Evolutionary conservation across 2,888 invertebrate genomes (phyloP).

Genomic region (Margaritifera margaritifera): DNA sequence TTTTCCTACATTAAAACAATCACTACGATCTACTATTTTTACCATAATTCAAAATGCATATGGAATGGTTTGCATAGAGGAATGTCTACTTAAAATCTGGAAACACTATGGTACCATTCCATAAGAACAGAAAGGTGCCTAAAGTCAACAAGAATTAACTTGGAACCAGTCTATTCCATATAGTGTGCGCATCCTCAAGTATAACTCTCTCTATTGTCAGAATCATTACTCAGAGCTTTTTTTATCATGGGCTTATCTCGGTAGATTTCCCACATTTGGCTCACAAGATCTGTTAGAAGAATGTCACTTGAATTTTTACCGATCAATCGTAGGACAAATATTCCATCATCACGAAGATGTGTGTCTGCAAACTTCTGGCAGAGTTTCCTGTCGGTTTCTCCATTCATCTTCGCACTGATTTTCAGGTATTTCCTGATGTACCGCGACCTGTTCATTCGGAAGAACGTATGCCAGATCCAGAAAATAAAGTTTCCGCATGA

Average conservation of each 20-base stretch:
- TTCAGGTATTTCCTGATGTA: conserved; percentile 64
- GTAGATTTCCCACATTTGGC: conserved; percentile 59
- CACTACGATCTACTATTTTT: too few relatives aligned
- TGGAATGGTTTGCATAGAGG: too few relatives aligned
- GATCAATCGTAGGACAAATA: conserved; percentile 61
- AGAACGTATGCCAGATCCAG: conserved; percentile 60
- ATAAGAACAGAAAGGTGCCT: neutral
- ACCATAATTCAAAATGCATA: too few relatives aligned
- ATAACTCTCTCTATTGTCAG: conserved; percentile 42
- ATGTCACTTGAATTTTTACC: conserved; percentile 65
- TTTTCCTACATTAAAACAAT: neutral
- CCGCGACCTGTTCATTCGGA: conserved; percentile 53
- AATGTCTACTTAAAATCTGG: too few relatives aligned
- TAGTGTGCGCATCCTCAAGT: conserved; percentile 22
- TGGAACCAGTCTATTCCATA: conserved; percentile 1
- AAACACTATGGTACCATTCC: neutral
- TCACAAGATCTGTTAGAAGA: conserved; percentile 59
- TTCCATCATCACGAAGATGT: conserved; percentile 62
- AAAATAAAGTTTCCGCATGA: conserved; percentile 61
- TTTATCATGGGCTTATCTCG: conserved; percentile 55
- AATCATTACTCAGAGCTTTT: conserved; percentile 49
- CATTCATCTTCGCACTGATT: conserved; percentile 55
- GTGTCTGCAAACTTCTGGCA: conserved; percentile 60
- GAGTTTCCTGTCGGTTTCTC: conserved; percentile 59
- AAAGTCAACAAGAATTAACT: conserved; percentile 1